Percentiles rank a stretch among this genome's conserved stretches.
These are phyloP conservation scores for Neoitamus cyanurus DNA, from an alignment of 2,888 invertebrate species.

Conservation along the genomic window DNA sequence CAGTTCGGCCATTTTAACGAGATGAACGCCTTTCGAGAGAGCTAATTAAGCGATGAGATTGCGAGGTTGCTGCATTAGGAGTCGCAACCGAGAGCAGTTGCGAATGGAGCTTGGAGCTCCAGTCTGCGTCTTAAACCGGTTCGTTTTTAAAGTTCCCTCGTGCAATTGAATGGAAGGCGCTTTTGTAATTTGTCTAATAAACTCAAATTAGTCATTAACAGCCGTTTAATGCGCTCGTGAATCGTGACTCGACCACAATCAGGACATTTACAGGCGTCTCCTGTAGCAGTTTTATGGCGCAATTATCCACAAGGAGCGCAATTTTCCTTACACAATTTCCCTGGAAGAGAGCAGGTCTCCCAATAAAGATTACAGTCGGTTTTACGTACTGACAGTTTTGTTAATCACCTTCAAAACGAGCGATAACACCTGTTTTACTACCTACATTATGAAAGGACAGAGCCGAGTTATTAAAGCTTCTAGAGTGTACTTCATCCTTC, in stretches of 20 bases:
- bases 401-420: neutral
- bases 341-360: neutral
- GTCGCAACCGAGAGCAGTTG: neutral
- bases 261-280: neutral
- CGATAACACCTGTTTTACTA: neutral
- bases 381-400: neutral
- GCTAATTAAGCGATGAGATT: neutral
- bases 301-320: neutral
- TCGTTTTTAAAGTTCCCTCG: neutral
- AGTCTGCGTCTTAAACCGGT: neutral
- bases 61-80: neutral
- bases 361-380: neutral
- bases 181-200: neutral
- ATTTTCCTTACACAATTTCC: neutral
- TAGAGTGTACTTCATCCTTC: no score
- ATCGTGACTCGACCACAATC: neutral
- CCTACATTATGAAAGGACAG: no score
- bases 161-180: neutral
- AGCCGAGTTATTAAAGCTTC: no score
- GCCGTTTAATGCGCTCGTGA: neutral
- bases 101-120: neutral
- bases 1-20: constrained; percentile 8
- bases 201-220: neutral
- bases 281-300: neutral
- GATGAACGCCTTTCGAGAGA: neutral